Base-by-base conservation (phyloP, 2,888 invertebrate genomes). In the Mesorhabditis spiculigera region DNA sequence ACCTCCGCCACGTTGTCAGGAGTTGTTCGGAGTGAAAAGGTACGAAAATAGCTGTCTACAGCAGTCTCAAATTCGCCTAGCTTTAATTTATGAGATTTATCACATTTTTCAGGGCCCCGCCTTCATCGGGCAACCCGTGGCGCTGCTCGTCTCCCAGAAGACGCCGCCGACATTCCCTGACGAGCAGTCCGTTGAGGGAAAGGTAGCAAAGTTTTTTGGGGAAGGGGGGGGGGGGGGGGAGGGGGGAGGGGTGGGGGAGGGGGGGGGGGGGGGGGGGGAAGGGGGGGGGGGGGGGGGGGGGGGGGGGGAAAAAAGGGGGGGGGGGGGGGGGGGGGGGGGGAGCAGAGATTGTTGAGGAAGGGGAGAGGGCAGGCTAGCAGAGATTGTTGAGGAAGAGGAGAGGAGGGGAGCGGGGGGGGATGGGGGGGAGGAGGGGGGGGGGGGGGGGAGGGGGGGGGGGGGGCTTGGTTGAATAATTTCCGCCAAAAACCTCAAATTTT, bases 81-180 rank as follows among this genome's bases (percentile, higher is more conserved):
- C 28, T 28, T 28, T 28, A 28, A 28, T 65, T 41, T n/a, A 41
- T n/a, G 3, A 5, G 43, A 16, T 44, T 63, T 42, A 43, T 65
- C 66, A 65, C 43, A 5, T 43, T 16, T 41, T 43, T 43, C 71
- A 72, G 16, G 76, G 80, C 0, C 76, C 79, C 28, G 80, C 80
- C 5, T 80, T 80, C 66, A 66, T 79, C 44, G 78, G 79, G 8
- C 72, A 71, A 58, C 79, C 80, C 6, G 73, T 78, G 0, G 73
- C 79, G 4, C 66, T 79, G 16, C 68, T 79, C 3, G 61, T 79
- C 5, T 80, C 80, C 0, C 72, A 77, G 67, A 71, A 73, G 8
- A 67, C 75, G 3, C 76, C 78, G 8, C 77, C 76, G 44, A 65
- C 70, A 13, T 80, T 75, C 67, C 78, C 78, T 2, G 71, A 71